A percentile compares a stretch with the other conserved stretches of the same genome.
These are phyloP conservation scores for Nowickia ferox DNA, from an alignment of 2,888 invertebrate genomes.

Conservation along the genomic window DNA sequence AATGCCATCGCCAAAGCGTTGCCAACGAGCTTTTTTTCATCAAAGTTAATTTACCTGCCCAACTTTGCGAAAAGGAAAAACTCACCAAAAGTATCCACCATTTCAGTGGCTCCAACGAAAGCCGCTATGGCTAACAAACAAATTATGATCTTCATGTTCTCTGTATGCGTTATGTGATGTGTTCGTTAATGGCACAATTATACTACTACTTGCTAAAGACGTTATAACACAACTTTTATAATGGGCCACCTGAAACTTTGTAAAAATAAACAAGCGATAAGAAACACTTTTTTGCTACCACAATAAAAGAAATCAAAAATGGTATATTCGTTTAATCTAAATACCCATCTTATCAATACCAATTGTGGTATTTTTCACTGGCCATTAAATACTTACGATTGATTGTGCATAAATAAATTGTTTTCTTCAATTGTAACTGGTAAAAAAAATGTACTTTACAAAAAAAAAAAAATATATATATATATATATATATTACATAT, in stretches of 20 bases:
- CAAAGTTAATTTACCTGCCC: background rate
- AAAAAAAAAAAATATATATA: no score
- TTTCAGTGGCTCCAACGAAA: constrained; percentile 73
- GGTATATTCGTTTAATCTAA: no score
- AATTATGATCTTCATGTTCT: constrained; percentile 78
- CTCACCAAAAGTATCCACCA: constrained; percentile 76
- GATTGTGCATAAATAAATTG: no score
- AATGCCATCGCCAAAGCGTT: no score
- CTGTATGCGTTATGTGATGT: constrained; percentile 73
- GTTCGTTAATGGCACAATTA: constrained; percentile 74
- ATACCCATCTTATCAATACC: no score
- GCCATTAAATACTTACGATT: no score
- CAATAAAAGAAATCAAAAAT: background rate
- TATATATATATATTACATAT: no score
- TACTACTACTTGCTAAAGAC: constrained; percentile 75
- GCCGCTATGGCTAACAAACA: constrained; percentile 78
- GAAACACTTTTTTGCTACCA: background rate
- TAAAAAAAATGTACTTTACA: no score
- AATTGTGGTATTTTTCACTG: no score
- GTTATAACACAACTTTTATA: constrained; percentile 77
- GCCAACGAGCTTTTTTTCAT: no score
- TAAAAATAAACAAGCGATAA: constrained; percentile 7
- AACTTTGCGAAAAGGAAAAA: constrained; percentile 23
- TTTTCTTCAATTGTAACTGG: no score
- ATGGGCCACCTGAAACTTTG: background rate